A percentile compares a stretch with the other conserved stretches of the same genome.
These are phyloP conservation scores for Lepus americanus DNA, from an alignment of 2,113 vertebrate genomes.

Conservation along the genomic window DNA sequence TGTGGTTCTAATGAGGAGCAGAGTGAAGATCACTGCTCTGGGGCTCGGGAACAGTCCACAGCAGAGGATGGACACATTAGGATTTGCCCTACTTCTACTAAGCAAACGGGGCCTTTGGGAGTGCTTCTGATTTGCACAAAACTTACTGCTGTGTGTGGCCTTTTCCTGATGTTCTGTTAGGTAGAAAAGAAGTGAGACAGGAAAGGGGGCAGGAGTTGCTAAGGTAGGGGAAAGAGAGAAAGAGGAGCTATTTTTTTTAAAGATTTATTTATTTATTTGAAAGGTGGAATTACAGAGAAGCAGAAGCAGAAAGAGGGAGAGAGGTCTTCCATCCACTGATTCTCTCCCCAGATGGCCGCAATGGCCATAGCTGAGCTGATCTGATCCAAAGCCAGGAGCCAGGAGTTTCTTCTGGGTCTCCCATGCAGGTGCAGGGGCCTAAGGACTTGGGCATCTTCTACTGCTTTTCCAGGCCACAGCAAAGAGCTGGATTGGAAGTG, in stretches of 20 bases:
- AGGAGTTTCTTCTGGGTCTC: no score
- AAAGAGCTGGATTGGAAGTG: no score
- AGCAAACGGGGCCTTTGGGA: neutral
- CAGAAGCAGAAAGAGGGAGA: neutral
- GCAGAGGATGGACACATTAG: neutral
- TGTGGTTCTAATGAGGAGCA: neutral
- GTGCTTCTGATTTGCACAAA: neutral
- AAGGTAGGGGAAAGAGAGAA: rapidly evolving
- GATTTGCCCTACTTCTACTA: constrained; percentile 53
- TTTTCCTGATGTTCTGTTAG: neutral
- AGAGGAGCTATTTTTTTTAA: no score
- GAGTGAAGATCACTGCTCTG: neutral
- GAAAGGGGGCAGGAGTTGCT: rapidly evolving
- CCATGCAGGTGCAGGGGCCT: no score
- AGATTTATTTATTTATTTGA: no score
- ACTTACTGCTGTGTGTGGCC: neutral
- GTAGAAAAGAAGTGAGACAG: neutral
- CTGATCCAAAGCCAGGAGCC: no score
- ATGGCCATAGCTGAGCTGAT: no score
- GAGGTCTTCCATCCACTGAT: no score
- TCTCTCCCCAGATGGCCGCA: no score
- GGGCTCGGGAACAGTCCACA: neutral
- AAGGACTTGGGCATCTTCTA: no score
- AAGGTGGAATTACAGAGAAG: no score
- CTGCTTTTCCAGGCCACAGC: no score